phyloP scores from a whole-genome alignment of 1,140 invertebrate genomes.

The Nomia melanderi region DNA sequence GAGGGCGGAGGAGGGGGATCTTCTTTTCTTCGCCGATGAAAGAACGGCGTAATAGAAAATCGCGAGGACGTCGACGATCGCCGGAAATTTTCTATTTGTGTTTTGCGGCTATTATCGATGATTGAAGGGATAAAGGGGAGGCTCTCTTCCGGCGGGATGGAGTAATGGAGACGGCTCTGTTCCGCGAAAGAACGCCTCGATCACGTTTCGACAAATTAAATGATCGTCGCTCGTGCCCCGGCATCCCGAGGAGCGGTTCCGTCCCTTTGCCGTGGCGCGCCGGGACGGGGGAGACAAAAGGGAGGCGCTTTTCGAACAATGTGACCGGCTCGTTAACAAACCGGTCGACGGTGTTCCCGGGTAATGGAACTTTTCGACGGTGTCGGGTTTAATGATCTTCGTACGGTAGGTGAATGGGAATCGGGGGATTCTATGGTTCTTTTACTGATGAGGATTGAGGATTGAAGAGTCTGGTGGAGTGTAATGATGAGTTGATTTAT shows the following conservation, averaged over 20 bases:
- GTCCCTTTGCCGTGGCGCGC: not conserved
- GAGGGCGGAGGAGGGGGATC: not conserved
- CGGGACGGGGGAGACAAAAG: not conserved
- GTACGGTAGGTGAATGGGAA: too few relatives aligned
- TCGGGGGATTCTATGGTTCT: too few relatives aligned
- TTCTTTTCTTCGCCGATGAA: not conserved
- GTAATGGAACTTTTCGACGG: not conserved
- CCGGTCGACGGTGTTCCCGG: not conserved
- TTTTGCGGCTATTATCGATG: slow-evolving; percentile 10
- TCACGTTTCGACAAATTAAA: slow-evolving; percentile 21
- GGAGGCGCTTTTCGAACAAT: not conserved
- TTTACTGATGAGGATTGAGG: too few relatives aligned
- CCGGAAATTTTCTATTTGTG: slow-evolving; percentile 10
- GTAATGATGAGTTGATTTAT: too few relatives aligned
- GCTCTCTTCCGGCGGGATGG: not conserved
- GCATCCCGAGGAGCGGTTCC: not conserved
- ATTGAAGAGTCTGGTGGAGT: too few relatives aligned
- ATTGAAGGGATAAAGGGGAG: slow-evolving; percentile 1
- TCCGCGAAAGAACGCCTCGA: slow-evolving; percentile 1
- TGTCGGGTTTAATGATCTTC: not conserved
- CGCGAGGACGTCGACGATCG: not conserved
- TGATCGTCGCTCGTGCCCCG: not conserved
- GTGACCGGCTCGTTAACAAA: not conserved
- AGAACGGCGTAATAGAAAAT: not conserved
- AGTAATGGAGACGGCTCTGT: not conserved